Percentiles rank a stretch among this genome's conserved stretches.
phyloP scores from a whole-genome alignment of 2,797 vertebrate genomes.

The Melopsittacus undulatus region DNA sequence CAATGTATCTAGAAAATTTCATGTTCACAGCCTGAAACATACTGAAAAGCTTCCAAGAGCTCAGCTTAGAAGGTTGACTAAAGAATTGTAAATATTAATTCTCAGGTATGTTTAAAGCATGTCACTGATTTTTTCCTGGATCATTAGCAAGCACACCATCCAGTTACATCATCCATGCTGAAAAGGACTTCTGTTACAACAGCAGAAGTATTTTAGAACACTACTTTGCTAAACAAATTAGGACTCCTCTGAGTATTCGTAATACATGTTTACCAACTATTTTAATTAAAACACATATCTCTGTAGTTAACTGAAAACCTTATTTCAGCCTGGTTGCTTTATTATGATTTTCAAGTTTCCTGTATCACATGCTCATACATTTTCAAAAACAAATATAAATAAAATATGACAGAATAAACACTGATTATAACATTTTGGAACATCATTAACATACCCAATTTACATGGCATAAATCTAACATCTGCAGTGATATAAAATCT shows the following conservation, averaged over 20 bases:
- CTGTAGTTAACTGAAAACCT: background rate
- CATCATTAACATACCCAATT: background rate
- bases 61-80: background rate
- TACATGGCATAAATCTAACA: background rate
- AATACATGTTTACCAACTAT: background rate
- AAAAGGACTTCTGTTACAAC: background rate
- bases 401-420: slow-evolving; percentile 40
- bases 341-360: background rate
- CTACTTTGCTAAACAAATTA: background rate
- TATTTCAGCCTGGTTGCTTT: slow-evolving; percentile 2
- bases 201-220: background rate
- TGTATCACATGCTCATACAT: background rate
- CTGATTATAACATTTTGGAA: background rate
- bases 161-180: background rate
- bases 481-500: slow-evolving; percentile 6
- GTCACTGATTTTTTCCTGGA: background rate
- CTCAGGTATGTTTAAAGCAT: background rate
- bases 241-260: background rate
- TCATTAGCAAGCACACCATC: background rate
- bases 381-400: slow-evolving; percentile 17
- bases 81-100: background rate
- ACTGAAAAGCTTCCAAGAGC: background rate
- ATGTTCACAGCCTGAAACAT: background rate
- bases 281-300: slow-evolving; percentile 18
- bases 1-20: background rate